A percentile compares a stretch with the other conserved stretches of the same genome.
phyloP scores from a whole-genome alignment of 2,888 invertebrate genomes.

The Leptinotarsa tumamoca region DNA sequence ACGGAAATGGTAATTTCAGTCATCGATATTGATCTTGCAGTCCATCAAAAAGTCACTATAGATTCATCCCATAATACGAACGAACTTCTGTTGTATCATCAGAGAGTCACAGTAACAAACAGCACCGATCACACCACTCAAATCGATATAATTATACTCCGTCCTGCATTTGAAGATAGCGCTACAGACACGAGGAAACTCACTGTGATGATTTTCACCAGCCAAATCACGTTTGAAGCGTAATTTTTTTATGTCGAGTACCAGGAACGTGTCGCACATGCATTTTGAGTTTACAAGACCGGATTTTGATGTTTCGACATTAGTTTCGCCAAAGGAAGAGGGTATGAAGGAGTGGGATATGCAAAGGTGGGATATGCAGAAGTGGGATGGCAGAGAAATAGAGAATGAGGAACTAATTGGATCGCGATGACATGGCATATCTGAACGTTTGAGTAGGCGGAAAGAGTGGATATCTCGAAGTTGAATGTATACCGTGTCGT shows the following conservation, averaged over 20 bases:
- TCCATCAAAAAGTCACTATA: no score
- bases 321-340: slow-evolving; percentile 3
- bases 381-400: not conserved
- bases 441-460: not conserved
- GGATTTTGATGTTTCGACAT: slow-evolving; percentile 8
- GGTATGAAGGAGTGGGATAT: slow-evolving; percentile 2
- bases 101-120: no score
- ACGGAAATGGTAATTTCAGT: no score
- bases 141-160: not conserved
- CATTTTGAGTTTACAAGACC: slow-evolving; percentile 23
- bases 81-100: no score
- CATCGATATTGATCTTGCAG: no score
- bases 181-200: slow-evolving; percentile 5
- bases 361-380: slow-evolving; percentile 5
- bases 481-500: not conserved
- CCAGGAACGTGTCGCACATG: slow-evolving; percentile 30
- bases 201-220: slow-evolving; percentile 24
- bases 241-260: slow-evolving; percentile 28
- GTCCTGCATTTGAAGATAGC: not conserved
- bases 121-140: not conserved
- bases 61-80: no score
- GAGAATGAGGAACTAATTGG: slow-evolving; percentile 2
- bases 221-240: slow-evolving; percentile 33
- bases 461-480: not conserved
- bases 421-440: not conserved